phyloP scores from a whole-genome alignment of 1,140 invertebrate species.

The Drosophila grimshawi region DNA sequence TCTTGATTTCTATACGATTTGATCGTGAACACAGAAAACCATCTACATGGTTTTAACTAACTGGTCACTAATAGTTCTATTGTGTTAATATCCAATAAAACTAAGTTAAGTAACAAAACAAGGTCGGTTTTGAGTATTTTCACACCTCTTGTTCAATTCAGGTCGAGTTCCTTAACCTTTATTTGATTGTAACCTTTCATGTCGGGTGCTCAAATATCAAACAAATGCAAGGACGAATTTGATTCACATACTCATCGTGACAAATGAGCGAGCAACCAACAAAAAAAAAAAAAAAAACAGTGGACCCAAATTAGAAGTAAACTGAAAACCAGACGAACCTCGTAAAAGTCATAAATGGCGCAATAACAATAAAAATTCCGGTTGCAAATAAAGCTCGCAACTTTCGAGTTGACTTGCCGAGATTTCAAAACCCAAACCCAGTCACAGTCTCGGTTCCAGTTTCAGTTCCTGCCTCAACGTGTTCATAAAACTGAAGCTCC shows the following conservation, averaged over 20 bases:
- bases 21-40: too few species aligned
- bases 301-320: constrained; percentile 63
- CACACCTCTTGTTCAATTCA: constrained; percentile 11
- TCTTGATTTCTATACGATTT: background rate
- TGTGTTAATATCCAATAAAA: background rate
- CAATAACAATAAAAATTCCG: constrained; percentile 81
- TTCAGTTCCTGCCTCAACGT: constrained; percentile 42
- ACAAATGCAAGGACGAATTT: constrained; percentile 19
- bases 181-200: constrained; percentile 17
- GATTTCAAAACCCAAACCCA: constrained; percentile 45
- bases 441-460: background rate
- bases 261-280: constrained; percentile 25
- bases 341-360: constrained; percentile 76
- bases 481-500: constrained; percentile 67
- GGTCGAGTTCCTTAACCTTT: background rate
- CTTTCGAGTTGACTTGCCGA: constrained; percentile 58
- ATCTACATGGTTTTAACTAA: too few species aligned
- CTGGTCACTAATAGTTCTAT: background rate
- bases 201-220: constrained; percentile 21
- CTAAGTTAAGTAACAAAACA: background rate
- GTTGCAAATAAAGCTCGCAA: constrained; percentile 77
- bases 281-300: constrained; percentile 46
- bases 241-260: constrained; percentile 38
- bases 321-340: constrained; percentile 50
- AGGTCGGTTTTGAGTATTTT: background rate